These are phyloP conservation scores for Cylas formicarius DNA, from an alignment of 1,140 invertebrate species.

Conservation along the genomic window DNA sequence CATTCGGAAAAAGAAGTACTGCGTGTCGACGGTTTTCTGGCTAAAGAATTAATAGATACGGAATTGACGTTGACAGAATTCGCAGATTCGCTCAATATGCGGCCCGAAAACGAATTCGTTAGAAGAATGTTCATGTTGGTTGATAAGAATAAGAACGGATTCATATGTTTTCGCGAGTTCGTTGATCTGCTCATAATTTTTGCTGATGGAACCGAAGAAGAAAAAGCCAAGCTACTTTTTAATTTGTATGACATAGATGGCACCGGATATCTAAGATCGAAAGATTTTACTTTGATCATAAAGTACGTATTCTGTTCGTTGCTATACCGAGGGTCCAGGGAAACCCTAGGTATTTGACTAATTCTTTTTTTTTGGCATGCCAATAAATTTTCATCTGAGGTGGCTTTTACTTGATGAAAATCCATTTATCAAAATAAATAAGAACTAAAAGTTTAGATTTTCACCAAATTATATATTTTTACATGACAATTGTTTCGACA, in stretches of 20 bases:
- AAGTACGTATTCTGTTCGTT: constrained; percentile 47
- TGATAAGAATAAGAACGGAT: constrained; percentile 57
- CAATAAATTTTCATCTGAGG: no score
- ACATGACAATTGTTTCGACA: no score
- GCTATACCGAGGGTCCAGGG: background rate
- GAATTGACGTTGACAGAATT: constrained; percentile 53
- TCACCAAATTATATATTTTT: no score
- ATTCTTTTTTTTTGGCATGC: no score
- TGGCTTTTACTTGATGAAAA: no score
- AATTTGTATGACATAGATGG: constrained; percentile 54
- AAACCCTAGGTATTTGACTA: no score
- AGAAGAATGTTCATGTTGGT: constrained; percentile 56
- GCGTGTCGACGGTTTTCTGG: constrained; percentile 39
- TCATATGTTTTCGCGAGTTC: constrained; percentile 60
- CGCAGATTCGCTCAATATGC: constrained; percentile 53
- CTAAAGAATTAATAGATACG: constrained; percentile 46
- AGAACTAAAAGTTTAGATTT: no score
- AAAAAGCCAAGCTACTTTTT: constrained; percentile 54
- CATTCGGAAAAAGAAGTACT: constrained; percentile 42
- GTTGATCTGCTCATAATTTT: constrained; percentile 57
- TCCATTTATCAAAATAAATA: no score
- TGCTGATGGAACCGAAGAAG: constrained; percentile 47
- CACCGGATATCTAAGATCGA: constrained; percentile 44
- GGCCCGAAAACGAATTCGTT: constrained; percentile 51
- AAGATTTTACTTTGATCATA: constrained; percentile 52